Percentiles rank a stretch among this genome's conserved stretches.
phyloP scores from a whole-genome alignment of 2,113 vertebrate species.

The Acrocephalus kingi region DNA sequence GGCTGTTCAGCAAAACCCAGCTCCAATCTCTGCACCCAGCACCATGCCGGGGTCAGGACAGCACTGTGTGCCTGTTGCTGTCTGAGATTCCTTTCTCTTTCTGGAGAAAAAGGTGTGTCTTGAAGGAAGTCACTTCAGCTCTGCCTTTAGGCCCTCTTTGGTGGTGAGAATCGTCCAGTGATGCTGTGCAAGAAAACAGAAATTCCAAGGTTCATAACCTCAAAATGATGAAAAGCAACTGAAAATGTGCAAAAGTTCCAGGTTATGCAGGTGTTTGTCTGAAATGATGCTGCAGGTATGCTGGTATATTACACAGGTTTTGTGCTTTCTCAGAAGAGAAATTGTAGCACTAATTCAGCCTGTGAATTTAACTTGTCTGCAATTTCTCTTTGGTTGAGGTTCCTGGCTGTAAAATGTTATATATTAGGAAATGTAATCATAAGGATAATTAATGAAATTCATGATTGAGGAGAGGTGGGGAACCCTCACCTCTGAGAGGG shows the following conservation, averaged over 20 bases:
- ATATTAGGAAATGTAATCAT: background rate
- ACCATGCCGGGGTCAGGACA: rapidly evolving
- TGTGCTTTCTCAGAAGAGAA: background rate
- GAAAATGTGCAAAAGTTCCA: background rate
- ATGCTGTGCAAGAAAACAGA: background rate
- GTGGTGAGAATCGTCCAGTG: rapidly evolving
- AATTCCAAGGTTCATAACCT: background rate
- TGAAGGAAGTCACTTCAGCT: background rate
- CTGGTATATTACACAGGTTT: background rate
- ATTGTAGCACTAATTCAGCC: background rate
- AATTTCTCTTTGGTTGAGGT: background rate
- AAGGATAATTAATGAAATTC: background rate
- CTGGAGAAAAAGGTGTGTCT: background rate
- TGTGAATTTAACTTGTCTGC: background rate
- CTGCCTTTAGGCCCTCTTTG: background rate
- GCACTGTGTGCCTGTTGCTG: rapidly evolving
- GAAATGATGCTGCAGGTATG: background rate
- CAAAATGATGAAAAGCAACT: background rate
- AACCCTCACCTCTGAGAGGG: background rate
- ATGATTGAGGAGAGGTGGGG: background rate
- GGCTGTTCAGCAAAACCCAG: background rate
- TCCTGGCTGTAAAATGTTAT: background rate
- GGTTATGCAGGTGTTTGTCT: background rate
- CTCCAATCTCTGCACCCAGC: background rate
- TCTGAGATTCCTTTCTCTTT: background rate